These are phyloP conservation scores for Xestia rhomboidea DNA, from an alignment of 2,888 invertebrate genomes.

Conservation along the genomic window DNA sequence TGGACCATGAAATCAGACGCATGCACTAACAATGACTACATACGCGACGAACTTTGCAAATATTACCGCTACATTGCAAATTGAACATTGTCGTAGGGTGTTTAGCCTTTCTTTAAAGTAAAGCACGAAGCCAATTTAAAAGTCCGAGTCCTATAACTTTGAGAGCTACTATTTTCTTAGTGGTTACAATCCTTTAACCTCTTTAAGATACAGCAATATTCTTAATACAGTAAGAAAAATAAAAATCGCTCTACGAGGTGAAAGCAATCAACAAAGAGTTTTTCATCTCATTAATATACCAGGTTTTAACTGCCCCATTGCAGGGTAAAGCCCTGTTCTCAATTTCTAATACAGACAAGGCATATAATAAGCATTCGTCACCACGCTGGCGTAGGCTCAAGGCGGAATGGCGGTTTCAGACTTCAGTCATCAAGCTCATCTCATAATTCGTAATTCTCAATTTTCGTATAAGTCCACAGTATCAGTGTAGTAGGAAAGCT, in stretches of 20 bases:
- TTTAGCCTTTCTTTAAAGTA: neutral
- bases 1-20: slow-evolving; percentile 76
- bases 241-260: neutral
- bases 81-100: neutral
- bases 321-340: neutral
- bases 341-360: neutral
- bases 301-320: neutral
- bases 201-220: neutral
- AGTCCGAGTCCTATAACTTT: neutral
- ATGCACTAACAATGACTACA: slow-evolving; percentile 38
- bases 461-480: slow-evolving; percentile 10
- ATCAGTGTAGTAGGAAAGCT: slow-evolving; percentile 47
- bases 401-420: too few relatives aligned
- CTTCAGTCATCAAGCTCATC: neutral
- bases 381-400: neutral
- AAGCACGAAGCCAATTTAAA: neutral
- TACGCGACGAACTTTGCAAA: slow-evolving; percentile 45
- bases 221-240: neutral
- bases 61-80: neutral
- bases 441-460: neutral
- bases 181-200: neutral
- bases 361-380: neutral
- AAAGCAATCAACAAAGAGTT: neutral
- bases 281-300: neutral
- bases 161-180: neutral